These are phyloP conservation scores for Rhingia campestris DNA, from an alignment of 2,888 invertebrate genomes.

Conservation along the genomic window DNA sequence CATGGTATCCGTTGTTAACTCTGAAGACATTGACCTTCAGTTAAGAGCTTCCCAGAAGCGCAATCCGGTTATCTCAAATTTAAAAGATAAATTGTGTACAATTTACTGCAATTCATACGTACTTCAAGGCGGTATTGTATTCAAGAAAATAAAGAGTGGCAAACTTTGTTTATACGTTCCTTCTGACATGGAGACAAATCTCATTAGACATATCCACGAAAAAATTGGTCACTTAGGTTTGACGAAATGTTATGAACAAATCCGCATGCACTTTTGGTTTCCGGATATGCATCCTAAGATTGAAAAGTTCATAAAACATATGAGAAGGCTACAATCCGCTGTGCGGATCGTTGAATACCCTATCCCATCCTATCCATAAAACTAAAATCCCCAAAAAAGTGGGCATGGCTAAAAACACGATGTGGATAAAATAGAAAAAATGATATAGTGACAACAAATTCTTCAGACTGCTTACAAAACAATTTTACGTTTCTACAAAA, in stretches of 20 bases:
- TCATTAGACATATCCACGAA: constrained; percentile 50
- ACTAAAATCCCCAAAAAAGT: too few species aligned
- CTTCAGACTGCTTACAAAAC: too few species aligned
- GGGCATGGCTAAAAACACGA: too few species aligned
- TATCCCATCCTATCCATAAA: too few species aligned
- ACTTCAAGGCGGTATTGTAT: constrained; percentile 15
- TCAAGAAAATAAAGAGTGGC: background rate
- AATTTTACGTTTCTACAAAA: too few species aligned
- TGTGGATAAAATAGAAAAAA: too few species aligned
- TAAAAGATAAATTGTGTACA: background rate
- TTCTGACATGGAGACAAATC: constrained; percentile 22
- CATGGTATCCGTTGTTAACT: background rate
- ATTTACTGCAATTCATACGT: background rate
- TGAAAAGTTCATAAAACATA: constrained; percentile 79
- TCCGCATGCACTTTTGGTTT: constrained; percentile 79
- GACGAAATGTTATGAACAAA: constrained; percentile 41
- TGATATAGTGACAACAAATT: too few species aligned
- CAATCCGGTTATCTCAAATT: background rate
- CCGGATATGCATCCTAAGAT: constrained; percentile 79
- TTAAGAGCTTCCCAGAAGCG: background rate
- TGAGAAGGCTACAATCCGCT: too few species aligned
- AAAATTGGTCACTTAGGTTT: constrained; percentile 53
- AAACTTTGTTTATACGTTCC: constrained; percentile 48
- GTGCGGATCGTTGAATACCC: too few species aligned
- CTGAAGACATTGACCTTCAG: constrained; percentile 27